Evolutionary conservation across 1,140 invertebrate species (phyloP).

Genomic region (Caenorhabditis tropicalis): DNA sequence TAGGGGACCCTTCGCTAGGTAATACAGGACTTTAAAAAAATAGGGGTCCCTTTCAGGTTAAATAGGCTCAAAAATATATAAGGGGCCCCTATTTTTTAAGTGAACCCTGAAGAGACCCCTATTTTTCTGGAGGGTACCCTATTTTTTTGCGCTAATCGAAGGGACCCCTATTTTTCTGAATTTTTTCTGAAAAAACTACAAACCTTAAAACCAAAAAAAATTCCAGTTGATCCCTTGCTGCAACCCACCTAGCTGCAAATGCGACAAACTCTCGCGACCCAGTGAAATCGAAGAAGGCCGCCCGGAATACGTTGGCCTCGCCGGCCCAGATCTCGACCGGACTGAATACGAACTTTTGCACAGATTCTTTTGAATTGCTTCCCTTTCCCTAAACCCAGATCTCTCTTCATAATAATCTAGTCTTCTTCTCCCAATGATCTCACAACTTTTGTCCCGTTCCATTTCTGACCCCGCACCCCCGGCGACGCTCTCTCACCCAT

Average conservation of each 20-base stretch:
- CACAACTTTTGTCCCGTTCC: neutral
- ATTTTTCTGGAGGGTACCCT: no score
- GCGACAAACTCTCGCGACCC: slow-evolving; percentile 58
- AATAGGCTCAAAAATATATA: no score
- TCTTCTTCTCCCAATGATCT: slow-evolving; percentile 1
- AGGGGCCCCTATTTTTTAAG: no score
- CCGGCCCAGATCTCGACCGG: neutral
- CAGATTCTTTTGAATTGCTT: slow-evolving; percentile 15
- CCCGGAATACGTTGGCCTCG: neutral
- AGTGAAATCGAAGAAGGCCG: neutral
- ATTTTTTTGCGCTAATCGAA: no score
- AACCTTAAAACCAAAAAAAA: slow-evolving; percentile 53
- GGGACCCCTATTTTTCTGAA: no score
- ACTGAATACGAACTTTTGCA: slow-evolving; percentile 26
- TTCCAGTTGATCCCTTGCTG: slow-evolving; percentile 64
- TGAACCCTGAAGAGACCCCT: no score
- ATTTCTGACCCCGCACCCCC: neutral
- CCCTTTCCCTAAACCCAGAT: no score
- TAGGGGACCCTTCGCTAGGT: no score
- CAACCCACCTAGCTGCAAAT: slow-evolving; percentile 61
- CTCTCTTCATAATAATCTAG: neutral
- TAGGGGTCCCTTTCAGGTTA: no score
- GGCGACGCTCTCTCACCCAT: neutral
- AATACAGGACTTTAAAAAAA: no score
- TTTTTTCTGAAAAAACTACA: no score